These are phyloP conservation scores for Triplophysa yarkandensis DNA, from an alignment of 2,797 vertebrate species.

Conservation along the genomic window DNA sequence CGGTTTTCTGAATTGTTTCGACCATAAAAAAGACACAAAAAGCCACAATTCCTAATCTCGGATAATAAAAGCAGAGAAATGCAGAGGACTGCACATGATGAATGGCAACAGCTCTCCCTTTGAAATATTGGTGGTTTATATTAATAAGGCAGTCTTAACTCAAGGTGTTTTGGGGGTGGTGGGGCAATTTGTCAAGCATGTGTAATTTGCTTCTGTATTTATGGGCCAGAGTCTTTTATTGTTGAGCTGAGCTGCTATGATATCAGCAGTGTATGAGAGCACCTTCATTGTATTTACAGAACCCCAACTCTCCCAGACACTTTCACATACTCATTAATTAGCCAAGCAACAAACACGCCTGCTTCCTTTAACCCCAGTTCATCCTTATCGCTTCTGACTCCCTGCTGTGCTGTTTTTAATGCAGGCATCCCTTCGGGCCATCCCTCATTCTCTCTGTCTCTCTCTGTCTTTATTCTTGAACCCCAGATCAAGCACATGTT, in stretches of 20 bases:
- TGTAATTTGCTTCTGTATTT: constrained; percentile 16
- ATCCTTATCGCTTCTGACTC: constrained; percentile 67
- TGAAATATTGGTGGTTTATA: background rate
- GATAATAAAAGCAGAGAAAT: constrained; percentile 3
- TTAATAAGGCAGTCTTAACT: background rate
- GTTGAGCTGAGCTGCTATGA: background rate
- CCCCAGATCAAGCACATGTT: constrained; percentile 58
- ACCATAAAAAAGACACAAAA: background rate
- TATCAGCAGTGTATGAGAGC: background rate
- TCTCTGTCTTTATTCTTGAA: constrained; percentile 51
- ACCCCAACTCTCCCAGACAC: constrained; percentile 54
- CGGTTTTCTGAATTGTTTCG: background rate
- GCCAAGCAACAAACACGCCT: constrained; percentile 69
- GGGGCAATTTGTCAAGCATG: background rate
- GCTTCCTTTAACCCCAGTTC: constrained; percentile 66
- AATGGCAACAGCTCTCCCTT: background rate
- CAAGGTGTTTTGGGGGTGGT: background rate
- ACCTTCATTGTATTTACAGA: background rate
- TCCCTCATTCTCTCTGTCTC: constrained; percentile 43
- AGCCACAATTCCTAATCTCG: background rate
- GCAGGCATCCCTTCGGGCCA: constrained; percentile 50
- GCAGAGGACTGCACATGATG: background rate
- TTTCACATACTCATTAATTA: constrained; percentile 70
- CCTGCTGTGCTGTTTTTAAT: constrained; percentile 67
- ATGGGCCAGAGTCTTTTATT: background rate